phyloP scores from a whole-genome alignment of 1,140 invertebrate species.

The Cepaea nemoralis region DNA sequence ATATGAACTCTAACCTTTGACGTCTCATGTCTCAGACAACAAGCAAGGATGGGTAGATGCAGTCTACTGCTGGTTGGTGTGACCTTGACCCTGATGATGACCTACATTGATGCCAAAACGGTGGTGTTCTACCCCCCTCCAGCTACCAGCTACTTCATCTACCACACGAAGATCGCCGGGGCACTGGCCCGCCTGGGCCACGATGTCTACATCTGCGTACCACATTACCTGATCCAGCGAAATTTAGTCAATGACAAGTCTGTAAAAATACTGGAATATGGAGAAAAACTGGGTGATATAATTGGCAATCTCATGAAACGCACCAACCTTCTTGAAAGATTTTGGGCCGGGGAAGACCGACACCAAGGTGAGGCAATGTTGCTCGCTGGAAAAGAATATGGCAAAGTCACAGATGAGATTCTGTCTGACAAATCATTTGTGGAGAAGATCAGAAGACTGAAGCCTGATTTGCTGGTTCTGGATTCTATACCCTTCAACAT shows the following conservation, averaged over 20 bases:
- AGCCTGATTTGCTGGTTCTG: constrained; percentile 40
- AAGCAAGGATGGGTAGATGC: not conserved
- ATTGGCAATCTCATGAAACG: constrained; percentile 6
- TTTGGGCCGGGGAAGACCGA: constrained; percentile 26
- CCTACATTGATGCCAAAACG: constrained; percentile 16
- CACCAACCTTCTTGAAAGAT: not conserved
- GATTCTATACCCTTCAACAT: constrained; percentile 27
- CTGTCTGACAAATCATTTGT: constrained; percentile 12
- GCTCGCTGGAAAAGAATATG: not conserved
- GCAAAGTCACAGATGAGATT: not conserved
- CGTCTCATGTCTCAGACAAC: not conserved
- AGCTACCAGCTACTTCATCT: constrained; percentile 24
- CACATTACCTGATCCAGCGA: constrained; percentile 25
- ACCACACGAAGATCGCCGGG: constrained; percentile 34
- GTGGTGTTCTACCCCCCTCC: constrained; percentile 35
- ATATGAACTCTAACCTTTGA: no score
- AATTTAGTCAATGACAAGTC: constrained; percentile 18
- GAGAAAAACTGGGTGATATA: not conserved
- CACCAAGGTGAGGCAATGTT: not conserved
- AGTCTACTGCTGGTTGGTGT: not conserved
- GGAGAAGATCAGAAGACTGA: not conserved
- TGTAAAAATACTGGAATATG: constrained; percentile 33
- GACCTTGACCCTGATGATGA: not conserved
- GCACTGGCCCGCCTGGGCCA: constrained; percentile 32
- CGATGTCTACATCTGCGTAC: constrained; percentile 36